Evolutionary conservation across 2,888 invertebrate genomes (phyloP).

Genomic region (Neoaliturus tenellus): DNA sequence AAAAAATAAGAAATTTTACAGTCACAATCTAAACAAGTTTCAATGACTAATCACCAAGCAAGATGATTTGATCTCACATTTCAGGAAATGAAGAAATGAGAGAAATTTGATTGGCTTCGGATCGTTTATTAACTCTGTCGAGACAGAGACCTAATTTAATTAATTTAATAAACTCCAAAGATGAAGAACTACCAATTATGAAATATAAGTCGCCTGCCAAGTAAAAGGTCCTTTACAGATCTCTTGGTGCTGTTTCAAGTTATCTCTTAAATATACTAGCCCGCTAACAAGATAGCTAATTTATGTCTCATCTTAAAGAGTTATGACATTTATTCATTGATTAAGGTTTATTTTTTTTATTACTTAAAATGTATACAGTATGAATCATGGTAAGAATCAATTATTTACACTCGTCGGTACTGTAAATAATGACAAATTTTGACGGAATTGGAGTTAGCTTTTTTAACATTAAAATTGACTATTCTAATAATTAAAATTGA

Average conservation of each 20-base stretch:
- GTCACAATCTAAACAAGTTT: neutral
- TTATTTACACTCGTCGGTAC: no score
- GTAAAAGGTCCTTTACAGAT: neutral
- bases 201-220: neutral
- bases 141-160: neutral
- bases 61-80: neutral
- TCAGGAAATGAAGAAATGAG: neutral
- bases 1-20: no score
- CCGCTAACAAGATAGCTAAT: no score
- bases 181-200: slow-evolving; percentile 5
- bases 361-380: no score
- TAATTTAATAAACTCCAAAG: slow-evolving; percentile 9
- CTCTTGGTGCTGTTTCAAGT: neutral
- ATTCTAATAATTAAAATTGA: no score
- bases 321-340: no score
- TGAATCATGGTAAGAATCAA: no score
- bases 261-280: neutral
- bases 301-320: no score
- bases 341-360: no score
- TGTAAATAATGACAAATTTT: no score
- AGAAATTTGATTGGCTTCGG: slow-evolving; percentile 1
- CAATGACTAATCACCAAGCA: neutral
- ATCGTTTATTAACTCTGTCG: neutral
- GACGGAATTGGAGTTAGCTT: no score
- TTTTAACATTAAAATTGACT: no score